Evolutionary conservation across 2,113 vertebrate species (phyloP).

Genomic region (Dipodomys stephensi): DNA sequence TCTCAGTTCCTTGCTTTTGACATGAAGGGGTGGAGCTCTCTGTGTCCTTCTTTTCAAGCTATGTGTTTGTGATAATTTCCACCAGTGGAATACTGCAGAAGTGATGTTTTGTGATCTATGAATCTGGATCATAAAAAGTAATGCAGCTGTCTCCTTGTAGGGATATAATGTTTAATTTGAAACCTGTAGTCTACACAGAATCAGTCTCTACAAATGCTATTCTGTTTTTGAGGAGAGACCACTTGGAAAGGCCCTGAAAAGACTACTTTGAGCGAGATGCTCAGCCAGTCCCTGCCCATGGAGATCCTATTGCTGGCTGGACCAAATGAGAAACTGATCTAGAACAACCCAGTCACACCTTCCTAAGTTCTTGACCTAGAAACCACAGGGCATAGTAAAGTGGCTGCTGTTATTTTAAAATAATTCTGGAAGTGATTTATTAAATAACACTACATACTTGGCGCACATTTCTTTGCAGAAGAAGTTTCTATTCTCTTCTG

Average conservation of each 20-base stretch:
- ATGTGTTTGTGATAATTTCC: background rate
- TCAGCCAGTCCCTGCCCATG: background rate
- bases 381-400: background rate
- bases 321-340: background rate
- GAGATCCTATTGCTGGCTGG: background rate
- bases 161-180: background rate
- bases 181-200: background rate
- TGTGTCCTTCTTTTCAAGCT: background rate
- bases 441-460: background rate
- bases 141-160: background rate
- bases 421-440: background rate
- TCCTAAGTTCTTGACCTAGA: background rate
- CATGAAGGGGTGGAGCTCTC: background rate
- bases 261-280: background rate
- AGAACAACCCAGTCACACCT: background rate
- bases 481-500: background rate
- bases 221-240: background rate
- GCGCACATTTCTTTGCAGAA: background rate
- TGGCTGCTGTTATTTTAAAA: background rate
- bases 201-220: background rate
- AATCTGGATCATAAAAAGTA: background rate
- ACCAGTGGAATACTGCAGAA: background rate
- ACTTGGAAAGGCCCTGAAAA: background rate
- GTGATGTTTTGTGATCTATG: background rate
- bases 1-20: slow-evolving; percentile 22